These are phyloP conservation scores for Resseliella maxima DNA, from an alignment of 2,888 invertebrate genomes.

Conservation along the genomic window DNA sequence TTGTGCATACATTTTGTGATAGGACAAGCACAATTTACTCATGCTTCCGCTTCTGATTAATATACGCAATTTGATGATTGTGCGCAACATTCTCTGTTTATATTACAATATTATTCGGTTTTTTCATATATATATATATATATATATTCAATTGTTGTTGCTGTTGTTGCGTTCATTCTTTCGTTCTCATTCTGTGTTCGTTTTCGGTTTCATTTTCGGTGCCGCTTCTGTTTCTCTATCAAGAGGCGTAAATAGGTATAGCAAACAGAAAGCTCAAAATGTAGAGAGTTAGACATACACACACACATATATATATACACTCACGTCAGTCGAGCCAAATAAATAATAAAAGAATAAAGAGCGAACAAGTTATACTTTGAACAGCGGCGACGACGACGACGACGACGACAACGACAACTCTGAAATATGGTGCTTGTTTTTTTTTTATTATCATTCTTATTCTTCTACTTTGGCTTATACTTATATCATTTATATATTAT, in stretches of 20 bases:
- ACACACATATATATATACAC: too few relatives aligned
- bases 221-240: background rate
- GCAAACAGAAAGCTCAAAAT: background rate
- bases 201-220: background rate
- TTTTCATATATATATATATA: background rate
- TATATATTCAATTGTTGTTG: slow-evolving; percentile 11
- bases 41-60: slow-evolving; percentile 26
- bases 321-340: too few relatives aligned
- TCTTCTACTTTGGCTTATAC: too few relatives aligned
- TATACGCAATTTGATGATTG: slow-evolving; percentile 15
- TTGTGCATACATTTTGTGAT: background rate
- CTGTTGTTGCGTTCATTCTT: background rate
- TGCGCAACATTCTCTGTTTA: slow-evolving; percentile 18
- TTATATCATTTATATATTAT: too few relatives aligned
- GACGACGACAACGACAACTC: too few relatives aligned
- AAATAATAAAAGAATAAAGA: too few relatives aligned
- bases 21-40: background rate
- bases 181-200: background rate
- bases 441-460: too few relatives aligned
- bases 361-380: background rate
- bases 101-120: background rate
- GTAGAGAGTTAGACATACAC: background rate
- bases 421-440: background rate
- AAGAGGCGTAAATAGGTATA: background rate
- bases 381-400: too few relatives aligned